Evolutionary conservation across 2,797 vertebrate genomes (phyloP), one percentile per base, ranked within the genome.

Genomic region (Setipinna tenuifilis): DNA sequence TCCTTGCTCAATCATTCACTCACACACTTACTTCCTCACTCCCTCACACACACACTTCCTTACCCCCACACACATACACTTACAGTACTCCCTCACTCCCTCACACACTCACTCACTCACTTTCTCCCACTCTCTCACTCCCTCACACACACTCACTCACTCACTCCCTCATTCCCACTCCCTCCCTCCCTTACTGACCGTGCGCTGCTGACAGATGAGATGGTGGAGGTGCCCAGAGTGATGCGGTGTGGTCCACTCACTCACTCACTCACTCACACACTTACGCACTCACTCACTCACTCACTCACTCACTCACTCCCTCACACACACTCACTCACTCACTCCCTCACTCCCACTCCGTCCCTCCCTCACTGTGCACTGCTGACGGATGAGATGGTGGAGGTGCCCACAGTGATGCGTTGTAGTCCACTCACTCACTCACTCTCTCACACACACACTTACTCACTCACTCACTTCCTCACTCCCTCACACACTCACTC

Each of bases 151-250:
- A 28, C 65, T 28, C 10, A 6, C 2, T 75, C 68, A 16, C 68
- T 35, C 68, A 16, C 28, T 75, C 68, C 4, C 28, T 19, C 28
- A 17, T 31, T 21, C 31, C 3, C 58, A 59, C 58, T 19, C 58
- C 21, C 58, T 19, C 58, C n/a, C 87, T 17, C 48, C 0, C 23
- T 44, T 83, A 93, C 95, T 0, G 95, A 99, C 94, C 97, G 97
- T 84, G 97, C 97, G 0, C 98, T 99, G 96, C 98, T 99, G 94
- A 99, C 98, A 0, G 98, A 99, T 0, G 98, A 99, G 92, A 99
- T 93, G 0, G 98, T 99, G 90, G 98, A 99, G 62, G 97, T 97
- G 14, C 98, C 98, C 82, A 99, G 94, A 9, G 98, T 99, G 95
- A 99, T 99, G 83, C 98, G 97, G 89, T 99, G 99, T 75, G 99